Evolutionary conservation across 2,113 vertebrate species (phyloP), one percentile per base, ranked within the genome.

Genomic region (Barbus barbus): DNA sequence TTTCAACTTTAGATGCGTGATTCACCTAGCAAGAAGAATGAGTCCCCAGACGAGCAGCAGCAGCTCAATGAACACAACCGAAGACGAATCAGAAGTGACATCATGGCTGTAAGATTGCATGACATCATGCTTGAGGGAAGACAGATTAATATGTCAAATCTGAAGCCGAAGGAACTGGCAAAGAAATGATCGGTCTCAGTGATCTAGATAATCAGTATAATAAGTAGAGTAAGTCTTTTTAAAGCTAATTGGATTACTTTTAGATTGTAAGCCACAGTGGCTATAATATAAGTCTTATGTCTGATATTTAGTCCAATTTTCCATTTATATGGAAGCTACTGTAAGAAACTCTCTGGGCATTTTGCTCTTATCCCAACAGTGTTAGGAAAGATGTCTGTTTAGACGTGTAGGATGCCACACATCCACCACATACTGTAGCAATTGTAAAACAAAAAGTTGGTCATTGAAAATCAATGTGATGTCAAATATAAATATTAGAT

Each of bases 41-140:
- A 72, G 69, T 77, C 78, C 71, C 26, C 75, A 79, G 69, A 80
- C 33, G 6, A 82, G 60, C n/a, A n/a, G 16, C 24, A 51, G 38
- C 61, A 79, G 36, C 73, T 28, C 22, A 67, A 58, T 18, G 74
- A 71, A 56, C 63, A 69, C 28, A 41, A 36, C 33, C n/a, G 3
- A 14, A 24, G 63, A 71, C 22, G 60, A 82, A 75, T 71, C 48
- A n/a, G 75, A 67, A 83, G 84, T 84, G 88, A 89, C 90, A 89
- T 92, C 89, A 89, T 86, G 73, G 89, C 90, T 91, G 56, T 58
- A 41, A 53, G 33, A 87, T 77, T 26, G 85, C 79, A 93, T 93
- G 91, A 93, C 91, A 78, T 94, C 92, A 94, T 80, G 78, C 83
- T 81, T 85, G 56, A 67, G 41, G 84, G 83, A 83, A 80, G 36